A percentile compares a stretch with the other conserved stretches of the same genome.
Conservation (phyloP, 2,888 invertebrate species). For the Chymomyza caudatula region DNA sequence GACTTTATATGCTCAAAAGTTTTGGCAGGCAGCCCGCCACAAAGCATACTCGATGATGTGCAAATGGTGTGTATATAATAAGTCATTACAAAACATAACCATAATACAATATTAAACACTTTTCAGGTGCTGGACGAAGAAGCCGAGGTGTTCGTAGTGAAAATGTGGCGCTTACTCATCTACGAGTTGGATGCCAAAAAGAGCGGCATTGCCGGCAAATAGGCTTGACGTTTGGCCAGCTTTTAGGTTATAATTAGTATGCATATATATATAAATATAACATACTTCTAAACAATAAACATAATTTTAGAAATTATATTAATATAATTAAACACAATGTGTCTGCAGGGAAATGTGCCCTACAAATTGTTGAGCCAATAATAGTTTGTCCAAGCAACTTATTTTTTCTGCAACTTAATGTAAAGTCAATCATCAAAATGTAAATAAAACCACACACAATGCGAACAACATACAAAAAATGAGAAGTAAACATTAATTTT, state of each 20-base stretch:
- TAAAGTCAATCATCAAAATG: not conserved
- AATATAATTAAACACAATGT: not conserved
- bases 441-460: not conserved
- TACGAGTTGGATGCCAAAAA: conserved; percentile 99
- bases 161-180: conserved; percentile 99
- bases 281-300: not conserved
- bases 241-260: not conserved
- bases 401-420: not conserved
- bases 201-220: conserved; percentile 86
- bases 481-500: not conserved
- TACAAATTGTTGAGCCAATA: not conserved
- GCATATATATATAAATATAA: not conserved
- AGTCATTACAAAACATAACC: not conserved
- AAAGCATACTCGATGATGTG: conserved; percentile 97
- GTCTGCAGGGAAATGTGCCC: too few relatives aligned
- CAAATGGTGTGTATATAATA: conserved; percentile 89
- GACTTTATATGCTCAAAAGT: conserved; percentile 99
- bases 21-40: conserved; percentile 93
- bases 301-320: not conserved
- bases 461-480: not conserved
- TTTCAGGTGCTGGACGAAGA: conserved; percentile 98
- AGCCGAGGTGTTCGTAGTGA: conserved; percentile 99
- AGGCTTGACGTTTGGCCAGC: conserved; percentile 53
- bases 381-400: not conserved
- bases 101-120: not conserved